phyloP scores from a whole-genome alignment of 2,113 vertebrate genomes.

The Polyodon spathula region DNA sequence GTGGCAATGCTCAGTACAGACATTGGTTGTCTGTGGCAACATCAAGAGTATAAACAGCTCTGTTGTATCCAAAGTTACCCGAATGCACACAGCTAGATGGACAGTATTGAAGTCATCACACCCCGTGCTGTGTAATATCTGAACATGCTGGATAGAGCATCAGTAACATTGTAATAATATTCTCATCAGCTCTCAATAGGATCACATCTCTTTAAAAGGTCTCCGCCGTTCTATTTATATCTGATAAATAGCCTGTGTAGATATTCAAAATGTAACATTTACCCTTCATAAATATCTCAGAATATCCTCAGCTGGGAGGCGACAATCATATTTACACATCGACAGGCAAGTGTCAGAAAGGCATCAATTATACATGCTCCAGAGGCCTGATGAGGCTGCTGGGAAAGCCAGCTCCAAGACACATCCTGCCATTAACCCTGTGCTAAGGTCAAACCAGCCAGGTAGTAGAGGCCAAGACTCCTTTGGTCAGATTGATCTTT shows the following conservation, averaged over 20 bases:
- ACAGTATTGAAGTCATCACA: no score
- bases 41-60: no score
- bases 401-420: neutral
- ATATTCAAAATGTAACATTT: slow-evolving; percentile 62
- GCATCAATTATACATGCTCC: slow-evolving; percentile 14
- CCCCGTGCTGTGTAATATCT: no score
- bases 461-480: neutral
- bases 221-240: slow-evolving; percentile 34
- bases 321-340: slow-evolving; percentile 52
- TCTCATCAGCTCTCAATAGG: no score
- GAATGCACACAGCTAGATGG: no score
- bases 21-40: no score
- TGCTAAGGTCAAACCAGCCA: neutral
- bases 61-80: no score
- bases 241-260: slow-evolving; percentile 57
- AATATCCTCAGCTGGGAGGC: slow-evolving; percentile 39
- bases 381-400: slow-evolving; percentile 10
- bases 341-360: slow-evolving; percentile 35
- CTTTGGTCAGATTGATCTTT: no score
- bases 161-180: no score
- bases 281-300: slow-evolving; percentile 34
- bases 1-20: no score
- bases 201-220: slow-evolving; percentile 27
- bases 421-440: neutral
- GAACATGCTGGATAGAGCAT: no score